Percentiles rank a stretch among this genome's conserved stretches.
Evolutionary conservation across 2,888 invertebrate genomes (phyloP).

Genomic region (Marasmarcha lunaedactyla): DNA sequence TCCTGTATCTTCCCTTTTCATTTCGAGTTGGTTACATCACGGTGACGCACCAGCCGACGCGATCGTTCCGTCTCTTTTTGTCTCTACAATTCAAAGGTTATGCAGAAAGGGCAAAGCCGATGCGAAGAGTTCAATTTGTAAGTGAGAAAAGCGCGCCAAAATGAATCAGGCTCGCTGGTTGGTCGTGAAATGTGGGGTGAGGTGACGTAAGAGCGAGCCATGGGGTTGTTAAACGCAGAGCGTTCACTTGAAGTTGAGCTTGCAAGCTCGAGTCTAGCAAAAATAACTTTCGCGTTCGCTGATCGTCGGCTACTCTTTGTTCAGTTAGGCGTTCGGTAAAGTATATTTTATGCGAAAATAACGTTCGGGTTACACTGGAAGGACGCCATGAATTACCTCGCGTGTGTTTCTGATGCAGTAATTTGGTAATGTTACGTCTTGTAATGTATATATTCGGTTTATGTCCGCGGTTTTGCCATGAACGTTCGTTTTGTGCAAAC

Average conservation of each 20-base stretch:
- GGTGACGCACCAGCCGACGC: constrained; percentile 33
- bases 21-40: constrained; percentile 56
- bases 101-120: constrained; percentile 32
- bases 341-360: too few species aligned
- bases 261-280: constrained; percentile 43
- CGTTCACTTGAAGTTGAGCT: constrained; percentile 58
- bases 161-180: constrained; percentile 40
- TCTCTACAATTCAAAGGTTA: constrained; percentile 22
- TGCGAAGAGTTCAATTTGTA: constrained; percentile 29
- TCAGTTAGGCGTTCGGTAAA: constrained; percentile 24
- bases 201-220: constrained; percentile 56
- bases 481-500: constrained; percentile 47
- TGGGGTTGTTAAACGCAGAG: constrained; percentile 60
- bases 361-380: constrained; percentile 29
- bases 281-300: constrained; percentile 33
- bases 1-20: constrained; percentile 28
- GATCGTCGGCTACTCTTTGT: constrained; percentile 48
- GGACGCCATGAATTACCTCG: constrained; percentile 45
- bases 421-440: constrained; percentile 46
- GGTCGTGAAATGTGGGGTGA: constrained; percentile 54
- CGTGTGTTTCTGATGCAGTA: constrained; percentile 55
- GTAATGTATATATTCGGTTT: constrained; percentile 44
- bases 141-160: constrained; percentile 62
- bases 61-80: constrained; percentile 37
- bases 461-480: constrained; percentile 45